A percentile compares a stretch with the other conserved stretches of the same genome.
phyloP scores from a whole-genome alignment of 2,888 invertebrate genomes.

The Drosophila fungiperda region DNA sequence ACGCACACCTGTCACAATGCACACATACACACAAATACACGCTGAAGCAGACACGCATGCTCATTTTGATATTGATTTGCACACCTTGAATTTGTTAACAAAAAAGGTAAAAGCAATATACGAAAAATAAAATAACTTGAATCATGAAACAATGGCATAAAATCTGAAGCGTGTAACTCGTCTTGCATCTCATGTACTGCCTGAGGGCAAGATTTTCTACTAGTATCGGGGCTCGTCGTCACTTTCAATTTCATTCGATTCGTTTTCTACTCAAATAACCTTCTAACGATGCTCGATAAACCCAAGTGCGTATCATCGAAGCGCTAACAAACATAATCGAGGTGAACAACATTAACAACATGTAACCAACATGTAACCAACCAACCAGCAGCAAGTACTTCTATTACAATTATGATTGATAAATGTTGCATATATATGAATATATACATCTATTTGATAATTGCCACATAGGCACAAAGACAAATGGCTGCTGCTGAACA shows the following conservation, averaged over 20 bases:
- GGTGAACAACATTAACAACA: conserved; percentile 74
- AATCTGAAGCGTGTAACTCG: conserved; percentile 53
- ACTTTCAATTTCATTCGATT: conserved; percentile 60
- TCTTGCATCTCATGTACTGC: conserved; percentile 58
- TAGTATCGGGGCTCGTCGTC: conserved; percentile 31
- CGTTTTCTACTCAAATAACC: conserved; percentile 40
- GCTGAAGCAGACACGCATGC: conserved; percentile 22
- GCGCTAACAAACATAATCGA: conserved; percentile 48
- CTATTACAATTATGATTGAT: neutral
- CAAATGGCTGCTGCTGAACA: neutral
- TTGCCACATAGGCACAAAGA: neutral
- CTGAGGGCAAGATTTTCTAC: conserved; percentile 57
- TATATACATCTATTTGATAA: neutral
- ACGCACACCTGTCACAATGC: conserved; percentile 67
- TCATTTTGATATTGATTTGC: conserved; percentile 57
- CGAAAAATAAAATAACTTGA: conserved; percentile 22
- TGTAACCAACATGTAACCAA: conserved; percentile 51
- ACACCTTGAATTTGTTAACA: conserved; percentile 72
- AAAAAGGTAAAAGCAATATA: conserved; percentile 69
- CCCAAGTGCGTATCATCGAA: conserved; percentile 33
- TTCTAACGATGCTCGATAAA: conserved; percentile 25
- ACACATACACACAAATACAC: conserved; percentile 37
- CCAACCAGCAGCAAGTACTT: conserved; percentile 24
- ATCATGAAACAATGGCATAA: conserved; percentile 62
- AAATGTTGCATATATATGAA: neutral